These are phyloP conservation scores for Parnassius glacialis DNA, from an alignment of 2,888 invertebrate species.

Conservation along the genomic window DNA sequence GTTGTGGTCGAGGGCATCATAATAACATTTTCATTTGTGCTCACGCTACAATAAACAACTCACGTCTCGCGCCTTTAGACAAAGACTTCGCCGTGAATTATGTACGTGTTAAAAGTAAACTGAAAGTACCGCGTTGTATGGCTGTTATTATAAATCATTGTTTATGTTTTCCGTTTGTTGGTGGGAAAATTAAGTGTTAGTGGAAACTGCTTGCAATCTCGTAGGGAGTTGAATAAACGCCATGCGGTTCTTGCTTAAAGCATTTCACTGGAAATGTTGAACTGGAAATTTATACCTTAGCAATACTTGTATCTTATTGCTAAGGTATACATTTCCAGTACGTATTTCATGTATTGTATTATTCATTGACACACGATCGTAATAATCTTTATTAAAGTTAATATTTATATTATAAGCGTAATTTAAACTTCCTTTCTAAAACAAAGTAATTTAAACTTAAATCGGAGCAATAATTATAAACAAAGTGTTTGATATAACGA, in stretches of 20 bases:
- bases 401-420: conserved; percentile 4
- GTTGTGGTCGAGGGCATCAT: conserved; percentile 58
- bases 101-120: conserved; percentile 81
- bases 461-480: conserved; percentile 65
- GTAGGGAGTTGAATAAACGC: conserved; percentile 53
- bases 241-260: conserved; percentile 49
- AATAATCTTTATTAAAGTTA: too few species aligned
- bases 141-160: conserved; percentile 81
- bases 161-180: conserved; percentile 81
- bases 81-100: conserved; percentile 78
- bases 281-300: too few species aligned
- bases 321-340: too few species aligned
- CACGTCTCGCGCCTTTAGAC: conserved; percentile 79
- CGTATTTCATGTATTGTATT: too few species aligned
- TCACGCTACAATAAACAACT: conserved; percentile 80
- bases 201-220: conserved; percentile 69
- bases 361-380: too few species aligned
- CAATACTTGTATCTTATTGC: too few species aligned
- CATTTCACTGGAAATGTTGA: conserved; percentile 5
- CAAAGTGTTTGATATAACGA: conserved; percentile 74
- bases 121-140: conserved; percentile 79
- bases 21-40: conserved; percentile 80
- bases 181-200: conserved; percentile 74
- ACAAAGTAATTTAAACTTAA: conserved; percentile 33
- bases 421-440: conserved; percentile 19